A percentile compares a stretch with the other conserved stretches of the same genome.
Evolutionary conservation across 2,888 invertebrate genomes (phyloP).

Genomic region (Ryuthela nishihirai): DNA sequence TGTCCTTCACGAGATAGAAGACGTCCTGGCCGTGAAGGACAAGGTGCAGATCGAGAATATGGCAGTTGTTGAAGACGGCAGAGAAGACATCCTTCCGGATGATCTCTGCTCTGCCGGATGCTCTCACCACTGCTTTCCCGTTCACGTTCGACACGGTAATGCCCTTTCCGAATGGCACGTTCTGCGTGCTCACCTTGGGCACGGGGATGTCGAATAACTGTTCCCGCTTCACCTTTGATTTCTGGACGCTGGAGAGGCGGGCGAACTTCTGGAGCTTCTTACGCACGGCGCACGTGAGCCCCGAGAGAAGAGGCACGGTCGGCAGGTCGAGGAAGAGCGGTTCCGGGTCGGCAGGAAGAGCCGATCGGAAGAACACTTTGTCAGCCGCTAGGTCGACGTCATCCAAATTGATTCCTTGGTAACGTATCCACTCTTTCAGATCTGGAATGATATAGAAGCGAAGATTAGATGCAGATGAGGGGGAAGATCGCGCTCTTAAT

Average conservation of each 20-base stretch:
- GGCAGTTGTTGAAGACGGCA: conserved; percentile 90
- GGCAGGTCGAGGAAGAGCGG: conserved; percentile 35
- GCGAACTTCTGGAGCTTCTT: conserved; percentile 53
- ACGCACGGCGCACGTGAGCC: conserved; percentile 63
- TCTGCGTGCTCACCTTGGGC: conserved; percentile 40
- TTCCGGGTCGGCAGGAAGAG: conserved; percentile 15
- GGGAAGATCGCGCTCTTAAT: no score
- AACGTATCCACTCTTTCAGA: conserved; percentile 68
- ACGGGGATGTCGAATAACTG: conserved; percentile 38
- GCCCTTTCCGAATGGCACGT: conserved; percentile 54
- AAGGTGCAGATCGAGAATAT: conserved; percentile 85
- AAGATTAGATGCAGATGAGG: no score
- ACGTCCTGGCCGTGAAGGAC: conserved; percentile 92
- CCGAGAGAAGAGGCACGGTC: conserved; percentile 62
- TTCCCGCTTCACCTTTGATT: conserved; percentile 41
- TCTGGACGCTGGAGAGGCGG: conserved; percentile 36
- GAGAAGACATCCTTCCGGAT: conserved; percentile 93
- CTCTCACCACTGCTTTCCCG: conserved; percentile 64
- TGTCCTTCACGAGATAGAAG: conserved; percentile 93
- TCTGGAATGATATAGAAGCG: conserved; percentile 58
- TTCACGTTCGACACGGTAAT: conserved; percentile 86
- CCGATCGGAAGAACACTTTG: conserved; percentile 26
- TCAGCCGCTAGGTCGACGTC: conserved; percentile 49
- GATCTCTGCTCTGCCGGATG: conserved; percentile 50
- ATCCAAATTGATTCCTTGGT: conserved; percentile 50